Percentiles rank a stretch among this genome's conserved stretches.
Conservation (phyloP, 2,888 invertebrate genomes). For the Drosophila quinaria region DNA sequence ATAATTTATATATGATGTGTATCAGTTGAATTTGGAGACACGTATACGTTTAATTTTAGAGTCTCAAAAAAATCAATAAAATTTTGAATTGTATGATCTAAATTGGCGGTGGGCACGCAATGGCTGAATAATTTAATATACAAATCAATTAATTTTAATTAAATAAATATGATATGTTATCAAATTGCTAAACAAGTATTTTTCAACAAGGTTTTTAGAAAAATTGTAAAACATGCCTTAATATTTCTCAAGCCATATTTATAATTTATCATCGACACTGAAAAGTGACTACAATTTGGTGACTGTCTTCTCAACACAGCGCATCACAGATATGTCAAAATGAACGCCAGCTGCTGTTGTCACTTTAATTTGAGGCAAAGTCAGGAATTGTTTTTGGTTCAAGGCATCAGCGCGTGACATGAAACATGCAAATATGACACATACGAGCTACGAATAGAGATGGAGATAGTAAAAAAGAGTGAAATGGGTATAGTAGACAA, state of each 20-base stretch:
- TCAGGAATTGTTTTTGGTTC: conserved; percentile 40
- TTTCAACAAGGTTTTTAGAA: not conserved
- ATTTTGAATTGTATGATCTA: too few relatives aligned
- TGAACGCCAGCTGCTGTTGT: conserved; percentile 53
- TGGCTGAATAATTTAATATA: too few relatives aligned
- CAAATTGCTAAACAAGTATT: not conserved
- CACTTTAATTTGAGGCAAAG: conserved; percentile 51
- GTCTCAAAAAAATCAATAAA: too few relatives aligned
- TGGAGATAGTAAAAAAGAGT: conserved; percentile 3
- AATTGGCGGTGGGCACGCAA: too few relatives aligned
- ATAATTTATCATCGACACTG: not conserved
- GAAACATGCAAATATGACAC: conserved; percentile 60
- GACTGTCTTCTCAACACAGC: conserved; percentile 6
- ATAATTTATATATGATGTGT: too few relatives aligned
- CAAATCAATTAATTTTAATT: not conserved
- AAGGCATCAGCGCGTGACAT: conserved; percentile 46
- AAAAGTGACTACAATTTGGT: conserved; percentile 8
- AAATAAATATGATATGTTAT: not conserved
- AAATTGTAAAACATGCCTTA: not conserved
- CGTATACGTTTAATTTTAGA: too few relatives aligned
- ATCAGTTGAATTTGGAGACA: too few relatives aligned
- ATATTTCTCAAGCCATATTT: not conserved
- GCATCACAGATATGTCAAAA: conserved; percentile 9
- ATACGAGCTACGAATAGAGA: conserved; percentile 24
- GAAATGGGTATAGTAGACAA: conserved; percentile 15